Percentiles rank a stretch among this genome's conserved stretches.
Conservation (phyloP, 2,888 invertebrate genomes). For the Thyatira batis region DNA sequence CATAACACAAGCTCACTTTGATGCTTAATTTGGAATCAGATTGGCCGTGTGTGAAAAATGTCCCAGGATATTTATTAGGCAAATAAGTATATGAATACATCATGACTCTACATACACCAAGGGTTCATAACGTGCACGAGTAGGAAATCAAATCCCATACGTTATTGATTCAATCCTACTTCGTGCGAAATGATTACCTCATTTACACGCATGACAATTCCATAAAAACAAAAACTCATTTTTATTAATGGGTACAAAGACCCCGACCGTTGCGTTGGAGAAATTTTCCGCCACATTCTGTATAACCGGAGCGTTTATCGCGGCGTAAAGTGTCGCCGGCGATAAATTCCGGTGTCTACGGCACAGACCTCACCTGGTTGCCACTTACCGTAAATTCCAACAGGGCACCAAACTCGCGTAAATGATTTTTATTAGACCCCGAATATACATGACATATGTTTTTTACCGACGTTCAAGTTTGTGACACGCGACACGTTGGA, state of each 20-base stretch:
- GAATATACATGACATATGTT: background rate
- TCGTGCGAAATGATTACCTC: no score
- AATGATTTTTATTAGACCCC: background rate
- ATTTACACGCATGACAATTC: background rate
- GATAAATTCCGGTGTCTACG: background rate
- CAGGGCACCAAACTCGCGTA: background rate
- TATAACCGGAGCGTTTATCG: background rate
- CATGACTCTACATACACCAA: no score
- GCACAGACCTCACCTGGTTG: background rate
- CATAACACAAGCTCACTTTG: no score
- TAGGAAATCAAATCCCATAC: no score
- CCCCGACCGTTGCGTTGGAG: background rate
- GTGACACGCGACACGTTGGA: no score
- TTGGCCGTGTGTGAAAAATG: no score
- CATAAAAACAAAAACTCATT: background rate
- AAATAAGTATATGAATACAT: no score
- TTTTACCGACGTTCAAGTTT: background rate
- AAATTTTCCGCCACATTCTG: conserved; percentile 1
- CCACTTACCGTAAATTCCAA: conserved; percentile 1
- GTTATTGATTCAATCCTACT: no score
- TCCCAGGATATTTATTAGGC: no score
- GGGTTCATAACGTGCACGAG: no score
- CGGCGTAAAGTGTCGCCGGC: background rate
- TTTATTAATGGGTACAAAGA: background rate
- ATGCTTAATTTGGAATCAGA: no score